Percentiles rank a stretch among this genome's conserved stretches.
Evolutionary conservation across 2,113 vertebrate genomes (phyloP).

Genomic region (Nipponia nippon): DNA sequence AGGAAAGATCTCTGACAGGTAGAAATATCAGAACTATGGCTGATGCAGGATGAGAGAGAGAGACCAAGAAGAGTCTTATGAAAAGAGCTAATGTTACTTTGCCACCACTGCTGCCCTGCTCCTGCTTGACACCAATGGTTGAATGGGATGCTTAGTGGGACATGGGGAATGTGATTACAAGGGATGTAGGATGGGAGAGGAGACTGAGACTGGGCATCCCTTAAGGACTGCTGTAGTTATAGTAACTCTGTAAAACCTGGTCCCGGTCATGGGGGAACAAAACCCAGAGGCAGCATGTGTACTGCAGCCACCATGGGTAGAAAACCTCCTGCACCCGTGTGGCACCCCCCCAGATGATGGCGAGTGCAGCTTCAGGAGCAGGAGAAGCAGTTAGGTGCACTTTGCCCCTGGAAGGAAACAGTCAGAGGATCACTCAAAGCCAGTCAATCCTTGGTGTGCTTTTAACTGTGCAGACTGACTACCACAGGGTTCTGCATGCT

Average conservation of each 20-base stretch:
- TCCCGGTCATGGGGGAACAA: slow-evolving; percentile 64
- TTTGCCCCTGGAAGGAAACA: slow-evolving; percentile 55
- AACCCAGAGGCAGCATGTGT: slow-evolving; percentile 56
- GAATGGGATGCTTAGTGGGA: neutral
- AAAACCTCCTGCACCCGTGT: slow-evolving; percentile 66
- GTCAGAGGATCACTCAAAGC: neutral
- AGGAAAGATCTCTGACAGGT: neutral
- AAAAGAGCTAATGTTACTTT: neutral
- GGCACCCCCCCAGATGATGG: slow-evolving; percentile 77
- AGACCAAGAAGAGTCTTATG: neutral
- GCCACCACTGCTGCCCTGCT: neutral
- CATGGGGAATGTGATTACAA: neutral
- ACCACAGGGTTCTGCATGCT: neutral
- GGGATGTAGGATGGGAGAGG: neutral
- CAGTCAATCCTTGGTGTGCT: neutral
- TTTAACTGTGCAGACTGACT: neutral
- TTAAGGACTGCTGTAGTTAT: slow-evolving; percentile 52
- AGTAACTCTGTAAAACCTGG: slow-evolving; percentile 68
- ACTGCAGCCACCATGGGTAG: slow-evolving; percentile 76
- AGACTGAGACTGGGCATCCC: too few species aligned
- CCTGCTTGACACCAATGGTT: neutral
- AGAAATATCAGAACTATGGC: neutral
- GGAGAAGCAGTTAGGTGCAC: slow-evolving; percentile 63
- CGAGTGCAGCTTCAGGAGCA: slow-evolving; percentile 76
- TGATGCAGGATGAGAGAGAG: neutral